Conservation (phyloP, 2,888 invertebrate species). For the Cephonodes hylas region DNA sequence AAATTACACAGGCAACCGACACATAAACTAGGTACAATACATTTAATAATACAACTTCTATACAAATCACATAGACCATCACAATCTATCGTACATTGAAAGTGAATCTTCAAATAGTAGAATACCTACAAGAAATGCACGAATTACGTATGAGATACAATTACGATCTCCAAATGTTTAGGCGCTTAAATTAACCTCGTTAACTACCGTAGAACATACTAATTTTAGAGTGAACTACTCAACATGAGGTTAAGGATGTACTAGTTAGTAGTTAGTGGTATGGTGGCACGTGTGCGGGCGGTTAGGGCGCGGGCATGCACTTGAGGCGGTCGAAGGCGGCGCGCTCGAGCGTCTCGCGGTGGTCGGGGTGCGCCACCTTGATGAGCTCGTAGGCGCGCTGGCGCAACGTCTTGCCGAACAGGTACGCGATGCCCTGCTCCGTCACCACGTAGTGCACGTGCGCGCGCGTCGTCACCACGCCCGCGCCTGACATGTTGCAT, state of each 20-base stretch:
- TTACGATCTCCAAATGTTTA: background rate
- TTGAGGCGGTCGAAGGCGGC: constrained; percentile 92
- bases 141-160: background rate
- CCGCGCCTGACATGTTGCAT: constrained; percentile 84
- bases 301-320: constrained; percentile 83
- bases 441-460: constrained; percentile 97
- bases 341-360: constrained; percentile 91
- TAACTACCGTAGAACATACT: background rate
- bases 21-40: background rate
- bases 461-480: constrained; percentile 95
- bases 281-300: background rate
- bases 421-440: constrained; percentile 92
- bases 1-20: background rate
- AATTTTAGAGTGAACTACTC: background rate
- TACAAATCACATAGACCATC: constrained; percentile 3
- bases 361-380: constrained; percentile 93
- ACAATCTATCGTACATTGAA: background rate
- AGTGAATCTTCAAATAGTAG: background rate
- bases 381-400: constrained; percentile 95
- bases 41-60: background rate
- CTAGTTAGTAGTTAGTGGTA: no score
- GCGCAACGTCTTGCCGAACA: constrained; percentile 94
- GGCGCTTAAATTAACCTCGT: background rate
- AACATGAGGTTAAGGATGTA: no score
- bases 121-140: constrained; percentile 1